Evolutionary conservation across 92 coral and sea anemone genomes (phyloP), one percentile per base, ranked within the genome.

Genomic region (Hydrozoanthus gracilis): DNA sequence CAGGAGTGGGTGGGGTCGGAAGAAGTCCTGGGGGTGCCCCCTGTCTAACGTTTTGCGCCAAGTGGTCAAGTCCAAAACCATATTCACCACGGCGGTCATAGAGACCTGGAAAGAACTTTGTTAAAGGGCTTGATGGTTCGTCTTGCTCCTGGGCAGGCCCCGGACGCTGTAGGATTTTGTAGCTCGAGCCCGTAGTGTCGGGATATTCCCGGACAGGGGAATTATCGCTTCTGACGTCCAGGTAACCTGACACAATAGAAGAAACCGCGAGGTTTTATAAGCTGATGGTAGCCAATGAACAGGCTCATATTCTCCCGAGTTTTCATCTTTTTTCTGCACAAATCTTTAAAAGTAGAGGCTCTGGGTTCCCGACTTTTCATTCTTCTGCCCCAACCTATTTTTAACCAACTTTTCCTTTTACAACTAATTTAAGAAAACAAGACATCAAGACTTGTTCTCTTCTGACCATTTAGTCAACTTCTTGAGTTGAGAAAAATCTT

Each of bases 151-250:
- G 18, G 71, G 85, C 74, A 77, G 76, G 78, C 60, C 76, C 90
- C 11, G 96, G 89, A 27, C 98, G 90, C 72, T 95, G 98, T 7
- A 95, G 88, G 11, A 95, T 93, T 83, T 93, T 95, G 51, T 87
- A 83, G 39, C 91, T 72, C 49, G 91, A 78, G 1, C 89, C 86
- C 51, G 64, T 44, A 51, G 77, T 83, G 13, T 92, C 90, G 50
- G 82, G 79, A 48, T 76, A 92, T 67, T 84, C 91, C 73, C 69
- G 65, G 50, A 84, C 92, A 61, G 94, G 92, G 17, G 88, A 72
- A 47, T 64, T 44, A 47, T 89, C 88, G 4, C 85, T 82, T 12
- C 61, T 61, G 12, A 67, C 87, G n/a, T 87, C 71, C 66, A 83
- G 91, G 16, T 93, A 91, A 69, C 90, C 96, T 93, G 35, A 5